These are phyloP conservation scores for Trachymyrmex septentrionalis DNA, from an alignment of 1,140 invertebrate species.

Conservation along the genomic window DNA sequence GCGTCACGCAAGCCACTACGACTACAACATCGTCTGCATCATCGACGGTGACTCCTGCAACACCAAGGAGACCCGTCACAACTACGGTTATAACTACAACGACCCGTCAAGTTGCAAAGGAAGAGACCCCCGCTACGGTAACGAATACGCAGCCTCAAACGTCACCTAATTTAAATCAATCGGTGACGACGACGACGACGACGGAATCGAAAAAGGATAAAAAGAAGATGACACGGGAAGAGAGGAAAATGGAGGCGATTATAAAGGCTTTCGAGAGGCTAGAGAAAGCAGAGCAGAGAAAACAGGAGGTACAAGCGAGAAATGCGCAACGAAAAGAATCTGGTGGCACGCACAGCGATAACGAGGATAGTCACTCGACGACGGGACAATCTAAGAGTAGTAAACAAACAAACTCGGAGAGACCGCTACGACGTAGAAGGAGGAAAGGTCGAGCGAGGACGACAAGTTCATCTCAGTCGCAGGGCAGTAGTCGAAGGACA, in stretches of 20 bases:
- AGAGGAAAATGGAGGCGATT: slow-evolving; percentile 98
- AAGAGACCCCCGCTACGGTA: slow-evolving; percentile 59
- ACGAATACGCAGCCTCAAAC: slow-evolving; percentile 52
- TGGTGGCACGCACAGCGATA: slow-evolving; percentile 86
- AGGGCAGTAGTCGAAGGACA: slow-evolving; percentile 87
- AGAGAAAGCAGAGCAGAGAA: slow-evolving; percentile 93
- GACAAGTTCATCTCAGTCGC: slow-evolving; percentile 86
- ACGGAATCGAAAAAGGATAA: slow-evolving; percentile 87
- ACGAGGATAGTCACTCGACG: slow-evolving; percentile 81
- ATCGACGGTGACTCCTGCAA: slow-evolving; percentile 63
- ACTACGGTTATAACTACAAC: slow-evolving; percentile 53
- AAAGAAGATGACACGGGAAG: slow-evolving; percentile 93
- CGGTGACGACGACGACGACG: slow-evolving; percentile 82
- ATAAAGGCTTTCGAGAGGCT: slow-evolving; percentile 96
- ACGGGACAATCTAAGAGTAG: slow-evolving; percentile 74
- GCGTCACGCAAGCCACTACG: slow-evolving; percentile 76
- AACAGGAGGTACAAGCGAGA: slow-evolving; percentile 89
- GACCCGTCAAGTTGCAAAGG: slow-evolving; percentile 71
- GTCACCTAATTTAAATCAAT: slow-evolving; percentile 61
- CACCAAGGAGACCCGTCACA: slow-evolving; percentile 61
- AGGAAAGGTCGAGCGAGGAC: slow-evolving; percentile 90
- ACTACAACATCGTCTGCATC: slow-evolving; percentile 42
- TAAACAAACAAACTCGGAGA: slow-evolving; percentile 83
- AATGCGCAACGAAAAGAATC: slow-evolving; percentile 87
- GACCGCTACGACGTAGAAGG: slow-evolving; percentile 84